Base-by-base conservation (phyloP, 2,888 invertebrate genomes). In the Athripsodes cinereus region DNA sequence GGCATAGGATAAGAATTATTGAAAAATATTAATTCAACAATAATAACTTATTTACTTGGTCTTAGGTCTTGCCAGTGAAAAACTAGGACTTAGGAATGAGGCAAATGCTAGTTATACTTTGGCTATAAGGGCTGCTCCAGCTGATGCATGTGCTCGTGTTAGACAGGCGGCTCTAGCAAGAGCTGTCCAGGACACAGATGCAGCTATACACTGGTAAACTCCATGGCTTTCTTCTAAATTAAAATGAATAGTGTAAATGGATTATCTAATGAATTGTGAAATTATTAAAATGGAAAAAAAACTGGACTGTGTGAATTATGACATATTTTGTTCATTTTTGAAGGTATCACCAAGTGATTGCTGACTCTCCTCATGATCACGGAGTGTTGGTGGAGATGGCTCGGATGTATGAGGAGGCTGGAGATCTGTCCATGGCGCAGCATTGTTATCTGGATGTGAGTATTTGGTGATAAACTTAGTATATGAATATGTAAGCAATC, bases 311-410 rank as follows among this genome's bases (percentile, higher is more conserved):
- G n/a, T n/a, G n/a, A n/a, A n/a, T n/a, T n/a, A n/a, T n/a, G n/a
- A n/a, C n/a, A n/a, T 31, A 31, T 31, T 31, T 31, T n/a, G n/a
- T n/a, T n/a, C 16, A n/a, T 40, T 40, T 13, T 52, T 18, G 11
- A 18, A 62, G 63, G 62, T 64, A 62, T 47, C 64, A 64, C 51
- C 64, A 64, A 47, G 55, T 64, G 2, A 75, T 92, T 60, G 89
- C 92, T 34, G 80, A 92, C 55, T 85, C 88, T 20, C 88, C 96
- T 1, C 90, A 92, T 66, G 99, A 99, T 73, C 90, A 95, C 0
- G 88, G 88, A 44, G 86, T 96, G 51, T 82, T 96, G 51, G 87
- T 91, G 67, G 91, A 92, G 69, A 81, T 97, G 56, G 98, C 96
- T 0, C 87, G 91, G 68, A 82, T 98, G 67, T 94, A 92, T 70